phyloP scores from a whole-genome alignment of 2,113 vertebrate genomes.

The Nibea coibor region DNA sequence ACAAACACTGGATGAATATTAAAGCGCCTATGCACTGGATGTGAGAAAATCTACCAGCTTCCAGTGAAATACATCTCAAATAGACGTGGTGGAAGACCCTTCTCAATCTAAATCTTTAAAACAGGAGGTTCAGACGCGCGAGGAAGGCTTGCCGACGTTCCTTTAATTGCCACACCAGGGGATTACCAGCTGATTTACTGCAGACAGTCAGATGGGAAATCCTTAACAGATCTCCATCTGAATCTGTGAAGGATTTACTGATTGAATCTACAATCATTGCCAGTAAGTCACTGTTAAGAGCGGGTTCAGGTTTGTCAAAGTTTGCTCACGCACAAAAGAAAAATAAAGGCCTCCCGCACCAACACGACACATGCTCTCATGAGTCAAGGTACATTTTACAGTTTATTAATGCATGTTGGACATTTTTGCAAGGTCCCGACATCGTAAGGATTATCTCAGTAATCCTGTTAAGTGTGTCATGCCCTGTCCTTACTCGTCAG shows the following conservation, averaged over 20 bases:
- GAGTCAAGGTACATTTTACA: neutral
- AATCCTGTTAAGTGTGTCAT: conserved; percentile 27
- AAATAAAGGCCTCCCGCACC: neutral
- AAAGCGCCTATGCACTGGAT: neutral
- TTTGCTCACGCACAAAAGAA: neutral
- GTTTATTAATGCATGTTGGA: neutral
- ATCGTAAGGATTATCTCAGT: conserved; percentile 13
- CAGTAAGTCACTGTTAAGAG: neutral
- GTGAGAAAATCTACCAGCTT: neutral
- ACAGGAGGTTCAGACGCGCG: no score
- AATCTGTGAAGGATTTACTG: conserved; percentile 3
- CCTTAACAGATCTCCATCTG: neutral
- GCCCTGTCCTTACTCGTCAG: neutral
- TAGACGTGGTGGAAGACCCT: no score
- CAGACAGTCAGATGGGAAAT: conserved; percentile 5
- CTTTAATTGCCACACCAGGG: neutral
- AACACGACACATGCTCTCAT: neutral
- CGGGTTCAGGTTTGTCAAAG: neutral
- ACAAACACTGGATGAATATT: neutral
- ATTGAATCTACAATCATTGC: neutral
- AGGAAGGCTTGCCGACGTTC: no score
- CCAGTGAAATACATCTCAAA: neutral
- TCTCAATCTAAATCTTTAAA: no score
- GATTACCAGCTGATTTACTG: conserved; percentile 20
- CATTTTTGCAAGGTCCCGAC: conserved; percentile 9